Base-by-base conservation (phyloP, 2,888 invertebrate genomes). In the Octodonta nipae region DNA sequence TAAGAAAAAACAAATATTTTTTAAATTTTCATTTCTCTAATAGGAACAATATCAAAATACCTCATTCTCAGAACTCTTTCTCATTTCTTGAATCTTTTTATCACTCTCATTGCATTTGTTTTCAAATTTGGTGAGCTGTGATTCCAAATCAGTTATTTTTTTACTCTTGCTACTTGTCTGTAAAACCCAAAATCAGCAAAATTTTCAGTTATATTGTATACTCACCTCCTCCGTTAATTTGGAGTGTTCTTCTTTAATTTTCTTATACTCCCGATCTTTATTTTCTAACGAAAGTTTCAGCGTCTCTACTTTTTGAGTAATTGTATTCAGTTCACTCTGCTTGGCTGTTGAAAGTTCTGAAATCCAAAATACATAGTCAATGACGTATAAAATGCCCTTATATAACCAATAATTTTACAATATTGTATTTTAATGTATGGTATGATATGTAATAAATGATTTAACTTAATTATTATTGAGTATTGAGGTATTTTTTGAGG, bases 51-150 rank as follows among this genome's bases (percentile, higher is more conserved):
- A 22, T 22, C 3, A 4, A 17, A 17, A 52, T 63, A 75, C 75
- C 64, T 72, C 71, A 56, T 68, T 68, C 56, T 75, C 74, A 46
- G 75, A 61, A 55, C 71, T 70, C 30, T 66, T 48, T n/a, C n/a
- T n/a, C n/a, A 68, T 67, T 33, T 73, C 71, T 55, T 70, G 75
- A 38, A 68, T 66, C n/a, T 61, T 56, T 52, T 69, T 73, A 49
- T 74, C 75, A 40, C 62, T 60, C 49, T 71, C 68, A 49, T 67
- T 73, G 29, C 61, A 63, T 56, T 72, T 78, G n/a, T 75, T 76
- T 42, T 80, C 79, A 12, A 67, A 57, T 44, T 77, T 76, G 50
- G 73, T 75, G 1, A 76, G 47, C 59, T 78, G 76, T 46, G 71
- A 72, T 55, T 80, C 78, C 46, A 76, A 53, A 25, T 78, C 78